Base-by-base conservation (phyloP, 2,113 vertebrate genomes). In the Leucopternis melanops region DNA sequence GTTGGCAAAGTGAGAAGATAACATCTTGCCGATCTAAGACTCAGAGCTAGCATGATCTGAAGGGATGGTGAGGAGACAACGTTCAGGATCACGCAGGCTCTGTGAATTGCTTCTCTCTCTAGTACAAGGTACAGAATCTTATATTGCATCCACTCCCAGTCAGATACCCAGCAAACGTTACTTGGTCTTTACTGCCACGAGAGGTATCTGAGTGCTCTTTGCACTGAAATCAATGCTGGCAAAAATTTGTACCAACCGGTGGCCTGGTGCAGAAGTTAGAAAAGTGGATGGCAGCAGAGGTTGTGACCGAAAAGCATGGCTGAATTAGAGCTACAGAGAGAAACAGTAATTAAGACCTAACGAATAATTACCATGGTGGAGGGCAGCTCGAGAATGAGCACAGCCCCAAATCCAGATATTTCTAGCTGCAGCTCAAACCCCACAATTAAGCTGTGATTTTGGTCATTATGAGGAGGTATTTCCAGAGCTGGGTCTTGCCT, bases 391-490 rank as follows among this genome's bases (percentile, higher is more conserved):
- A 95, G 92, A 81, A 89, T 14, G 66, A 92, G 44, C 83, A 61
- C 45, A 82, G 70, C 70, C 86, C 95, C 86, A 95, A 91, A 93
- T 95, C 86, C 91, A 94, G 86, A 85, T 93, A 90, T 95, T 91
- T 88, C 86, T 40, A 96, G 88, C 86, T 96, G 80, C 83, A 93
- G 65, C 55, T 89, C 58, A 87, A 97, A 96, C 80, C 96, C 96
- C 88, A 92, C 95, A 96, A 97, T 93, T 95, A 97, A 86, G 49
- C 88, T 62, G 94, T 87, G 96, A 95, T 94, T 97, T 95, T 87
- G 62, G 94, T 79, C 77, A 38, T 94, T 75, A 91, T 38, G 78
- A 96, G 36, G 81, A 96, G 44, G 18, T 85, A 97, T 96, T 97
- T 97, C 88, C 61, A 95, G 94, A 94, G 61, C 72, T 92, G 69